These are phyloP conservation scores for Conus ventricosus DNA, from an alignment of 1,140 invertebrate genomes.

Conservation along the genomic window DNA sequence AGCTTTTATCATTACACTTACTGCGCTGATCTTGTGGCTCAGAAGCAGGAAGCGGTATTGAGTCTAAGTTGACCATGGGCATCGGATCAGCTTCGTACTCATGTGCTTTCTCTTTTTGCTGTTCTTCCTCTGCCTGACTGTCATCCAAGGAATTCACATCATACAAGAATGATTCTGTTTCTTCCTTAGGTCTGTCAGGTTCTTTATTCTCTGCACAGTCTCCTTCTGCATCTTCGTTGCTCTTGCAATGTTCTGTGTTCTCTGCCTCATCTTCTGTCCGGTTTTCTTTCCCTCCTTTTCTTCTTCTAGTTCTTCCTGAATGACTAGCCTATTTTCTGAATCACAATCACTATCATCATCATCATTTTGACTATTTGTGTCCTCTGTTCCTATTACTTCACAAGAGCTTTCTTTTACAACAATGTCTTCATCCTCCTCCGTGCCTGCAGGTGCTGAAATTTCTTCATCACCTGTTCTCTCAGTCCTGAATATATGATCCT, in stretches of 20 bases:
- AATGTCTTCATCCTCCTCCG: background rate
- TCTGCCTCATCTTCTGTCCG: background rate
- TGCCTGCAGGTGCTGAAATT: background rate
- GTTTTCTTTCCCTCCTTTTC: background rate
- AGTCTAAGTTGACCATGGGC: background rate
- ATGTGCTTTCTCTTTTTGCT: background rate
- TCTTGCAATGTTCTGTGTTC: no score
- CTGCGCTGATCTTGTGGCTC: background rate
- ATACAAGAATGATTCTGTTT: background rate
- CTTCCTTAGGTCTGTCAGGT: background rate
- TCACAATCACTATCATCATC: background rate
- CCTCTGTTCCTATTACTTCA: background rate
- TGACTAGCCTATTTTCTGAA: conserved; percentile 7
- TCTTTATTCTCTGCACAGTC: background rate
- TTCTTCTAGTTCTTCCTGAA: conserved; percentile 8
- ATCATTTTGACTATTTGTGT: background rate
- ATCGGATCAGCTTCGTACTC: background rate
- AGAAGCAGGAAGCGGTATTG: background rate
- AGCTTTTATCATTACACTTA: background rate
- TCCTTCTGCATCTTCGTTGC: background rate
- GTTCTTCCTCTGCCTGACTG: conserved; percentile 7
- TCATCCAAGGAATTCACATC: background rate
- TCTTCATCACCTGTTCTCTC: background rate
- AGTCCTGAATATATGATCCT: conserved; percentile 4
- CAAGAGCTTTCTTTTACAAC: background rate